Percentiles rank a stretch among this genome's conserved stretches.
Evolutionary conservation across 2,797 vertebrate species (phyloP).

Genomic region (Xyrichtys novacula): DNA sequence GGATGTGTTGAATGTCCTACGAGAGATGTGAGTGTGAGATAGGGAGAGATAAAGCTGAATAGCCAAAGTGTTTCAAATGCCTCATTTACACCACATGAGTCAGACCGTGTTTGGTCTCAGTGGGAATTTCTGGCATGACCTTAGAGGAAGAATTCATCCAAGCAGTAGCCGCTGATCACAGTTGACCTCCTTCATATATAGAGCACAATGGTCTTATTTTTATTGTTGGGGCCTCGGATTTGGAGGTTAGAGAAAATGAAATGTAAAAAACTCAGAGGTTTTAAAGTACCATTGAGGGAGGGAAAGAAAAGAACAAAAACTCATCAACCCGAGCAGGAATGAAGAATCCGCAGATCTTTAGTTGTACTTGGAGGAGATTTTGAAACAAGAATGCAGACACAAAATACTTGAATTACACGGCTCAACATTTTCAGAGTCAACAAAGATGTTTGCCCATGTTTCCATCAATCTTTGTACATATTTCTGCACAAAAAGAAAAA

Average conservation of each 20-base stretch:
- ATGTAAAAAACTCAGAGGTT: conserved; percentile 56
- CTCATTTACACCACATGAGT: conserved; percentile 82
- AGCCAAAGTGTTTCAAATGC: conserved; percentile 77
- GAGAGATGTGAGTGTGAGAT: conserved; percentile 77
- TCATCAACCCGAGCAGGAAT: conserved; percentile 18
- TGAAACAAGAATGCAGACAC: neutral
- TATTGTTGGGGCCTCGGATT: conserved; percentile 66
- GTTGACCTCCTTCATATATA: conserved; percentile 66
- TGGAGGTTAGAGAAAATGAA: conserved; percentile 60
- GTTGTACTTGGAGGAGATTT: conserved; percentile 20
- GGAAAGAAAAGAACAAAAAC: conserved; percentile 39
- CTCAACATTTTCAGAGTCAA: conserved; percentile 5
- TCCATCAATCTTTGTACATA: conserved; percentile 1
- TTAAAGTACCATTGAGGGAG: conserved; percentile 19
- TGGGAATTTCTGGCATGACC: conserved; percentile 74
- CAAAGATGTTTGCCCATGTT: neutral
- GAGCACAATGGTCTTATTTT: conserved; percentile 70
- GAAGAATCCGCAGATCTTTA: conserved; percentile 21
- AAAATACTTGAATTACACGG: neutral
- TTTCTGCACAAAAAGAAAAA: neutral
- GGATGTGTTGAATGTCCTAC: conserved; percentile 71
- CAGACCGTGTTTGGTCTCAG: conserved; percentile 74
- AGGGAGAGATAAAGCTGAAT: conserved; percentile 74
- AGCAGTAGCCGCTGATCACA: conserved; percentile 65
- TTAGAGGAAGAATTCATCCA: conserved; percentile 74